phyloP scores from a whole-genome alignment of 2,113 vertebrate species.

The Clarias batrachus region DNA sequence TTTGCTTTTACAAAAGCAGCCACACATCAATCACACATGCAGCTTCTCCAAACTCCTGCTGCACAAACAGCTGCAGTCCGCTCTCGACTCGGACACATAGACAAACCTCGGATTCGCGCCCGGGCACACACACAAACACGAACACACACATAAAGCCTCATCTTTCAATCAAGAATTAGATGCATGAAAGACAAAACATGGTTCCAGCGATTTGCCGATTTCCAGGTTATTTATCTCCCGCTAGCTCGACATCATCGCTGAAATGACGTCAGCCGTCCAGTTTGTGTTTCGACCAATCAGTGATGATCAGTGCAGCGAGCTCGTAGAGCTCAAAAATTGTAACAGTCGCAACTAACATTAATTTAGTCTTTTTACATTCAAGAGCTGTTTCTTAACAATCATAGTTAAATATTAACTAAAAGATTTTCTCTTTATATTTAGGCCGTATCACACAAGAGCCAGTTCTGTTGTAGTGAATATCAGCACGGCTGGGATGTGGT shows the following conservation, averaged over 20 bases:
- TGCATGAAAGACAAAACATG: not conserved
- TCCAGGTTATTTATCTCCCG: not conserved
- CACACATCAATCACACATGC: constrained; percentile 27
- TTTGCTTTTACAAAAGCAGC: constrained; percentile 19
- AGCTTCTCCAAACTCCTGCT: constrained; percentile 27
- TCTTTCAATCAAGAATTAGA: not conserved
- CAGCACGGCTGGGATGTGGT: too few species aligned
- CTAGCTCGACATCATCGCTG: not conserved
- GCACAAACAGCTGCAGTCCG: constrained; percentile 17
- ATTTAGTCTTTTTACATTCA: too few species aligned
- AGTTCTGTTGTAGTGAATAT: too few species aligned
- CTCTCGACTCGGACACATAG: not conserved
- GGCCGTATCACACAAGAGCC: too few species aligned
- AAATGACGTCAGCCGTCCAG: not conserved
- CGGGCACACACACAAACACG: not conserved
- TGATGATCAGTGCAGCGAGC: not conserved
- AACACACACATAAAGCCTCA: not conserved
- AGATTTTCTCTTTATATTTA: not conserved
- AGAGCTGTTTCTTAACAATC: too few species aligned
- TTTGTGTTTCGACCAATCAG: not conserved
- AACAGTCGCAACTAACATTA: too few species aligned
- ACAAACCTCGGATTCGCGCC: not conserved
- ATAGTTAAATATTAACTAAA: not conserved
- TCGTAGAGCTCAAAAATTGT: not conserved
- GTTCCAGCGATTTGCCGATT: constrained; percentile 36